These are phyloP conservation scores for Canis aureus DNA, from an alignment of 2,113 vertebrate species.

Conservation along the genomic window DNA sequence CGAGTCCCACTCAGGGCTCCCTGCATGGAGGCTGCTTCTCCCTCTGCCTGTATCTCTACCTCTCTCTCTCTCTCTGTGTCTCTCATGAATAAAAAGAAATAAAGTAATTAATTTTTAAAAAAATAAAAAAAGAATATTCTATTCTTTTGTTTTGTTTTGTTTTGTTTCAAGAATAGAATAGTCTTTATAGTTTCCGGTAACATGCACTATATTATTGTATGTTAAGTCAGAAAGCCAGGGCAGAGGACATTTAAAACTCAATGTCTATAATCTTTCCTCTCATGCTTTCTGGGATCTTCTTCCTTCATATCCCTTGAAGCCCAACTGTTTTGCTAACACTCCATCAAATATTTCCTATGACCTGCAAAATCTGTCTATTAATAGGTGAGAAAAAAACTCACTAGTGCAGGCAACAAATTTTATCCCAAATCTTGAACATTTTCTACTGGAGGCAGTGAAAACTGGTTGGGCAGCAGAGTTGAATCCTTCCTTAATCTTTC, in stretches of 20 bases:
- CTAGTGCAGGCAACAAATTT: neutral
- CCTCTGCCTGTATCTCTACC: no score
- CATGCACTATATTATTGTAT: neutral
- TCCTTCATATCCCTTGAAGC: neutral
- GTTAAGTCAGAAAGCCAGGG: neutral
- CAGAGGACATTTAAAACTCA: neutral
- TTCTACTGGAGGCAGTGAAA: neutral
- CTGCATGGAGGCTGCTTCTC: no score
- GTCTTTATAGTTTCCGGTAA: neutral
- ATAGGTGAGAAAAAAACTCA: neutral
- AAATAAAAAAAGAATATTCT: no score
- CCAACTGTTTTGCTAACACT: neutral
- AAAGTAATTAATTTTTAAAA: no score
- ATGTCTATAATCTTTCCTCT: neutral
- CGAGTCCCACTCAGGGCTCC: no score
- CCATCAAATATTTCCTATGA: neutral
- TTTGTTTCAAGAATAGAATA: neutral
- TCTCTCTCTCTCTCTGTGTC: no score
- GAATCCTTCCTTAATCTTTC: neutral
- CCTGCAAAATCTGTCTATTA: neutral
- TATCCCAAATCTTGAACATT: neutral
- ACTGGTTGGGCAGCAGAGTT: neutral
- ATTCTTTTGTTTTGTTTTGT: no score
- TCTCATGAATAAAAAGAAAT: no score
- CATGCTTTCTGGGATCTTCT: neutral